Evolutionary conservation across 2,888 invertebrate genomes (phyloP), one percentile per base, ranked within the genome.

Genomic region (Lysandra bellargus): DNA sequence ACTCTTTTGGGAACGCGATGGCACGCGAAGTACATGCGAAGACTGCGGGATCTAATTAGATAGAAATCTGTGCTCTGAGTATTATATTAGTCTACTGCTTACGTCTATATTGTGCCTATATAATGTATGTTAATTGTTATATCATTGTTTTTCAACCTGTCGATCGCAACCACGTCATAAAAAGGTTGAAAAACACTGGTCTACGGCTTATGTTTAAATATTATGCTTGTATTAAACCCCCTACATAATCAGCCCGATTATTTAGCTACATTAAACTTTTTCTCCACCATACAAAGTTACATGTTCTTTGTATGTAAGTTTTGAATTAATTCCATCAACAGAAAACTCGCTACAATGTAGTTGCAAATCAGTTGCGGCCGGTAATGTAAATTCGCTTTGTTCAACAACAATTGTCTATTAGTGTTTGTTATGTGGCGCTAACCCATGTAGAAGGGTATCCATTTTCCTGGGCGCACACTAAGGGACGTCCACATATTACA

Each of bases 331-430:
- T 69, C 69, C 69, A 37, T 82, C 81, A 81, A 12, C 44, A 74
- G 75, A 74, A 69, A 74, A 75, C 75, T 49, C 23, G 33, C 33
- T 7, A 76, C 76, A 76, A 76, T 76, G 53, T 57, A 53, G 76
- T 53, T 33, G 53, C 49, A 53, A 53, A 76, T 53, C 57, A 57
- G 69, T 5, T 40, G 40, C 53, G 49, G 23, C 75, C 53, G 75
- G 75, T 44, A 84, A 83, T 89, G 87, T 84, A 85, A 87, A 89
- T 90, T 88, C 85, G 87, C 83, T 84, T 85, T 86, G 87, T 88
- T 88, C 88, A 83, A 86, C 87, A 87, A 85, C 85, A 85, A 87
- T 88, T 90, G 88, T 88, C 87, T 89, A 88, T 86, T 84, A 86
- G 44, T 83, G 44, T 83, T 90, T 88, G 87, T 85, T 81, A 78